A percentile compares a stretch with the other conserved stretches of the same genome.
Evolutionary conservation across 30 jellyfish, hydroid and myxozoan genomes (phyloP).

Genomic region (Euphysa ruthae): DNA sequence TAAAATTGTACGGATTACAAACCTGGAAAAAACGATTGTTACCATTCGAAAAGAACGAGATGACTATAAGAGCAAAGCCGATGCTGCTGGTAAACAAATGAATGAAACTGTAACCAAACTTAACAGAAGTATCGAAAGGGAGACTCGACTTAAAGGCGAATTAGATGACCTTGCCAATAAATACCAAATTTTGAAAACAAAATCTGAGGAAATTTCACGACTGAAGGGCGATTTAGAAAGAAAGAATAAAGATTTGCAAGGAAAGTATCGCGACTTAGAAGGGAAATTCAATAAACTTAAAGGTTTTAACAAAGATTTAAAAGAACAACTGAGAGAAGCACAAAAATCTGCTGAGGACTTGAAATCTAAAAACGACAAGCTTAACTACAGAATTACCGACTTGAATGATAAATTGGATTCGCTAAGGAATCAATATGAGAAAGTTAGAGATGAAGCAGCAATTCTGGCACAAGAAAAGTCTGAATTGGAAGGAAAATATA

Average conservation of each 20-base stretch:
- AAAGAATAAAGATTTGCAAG: conserved; percentile 54
- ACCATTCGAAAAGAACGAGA: conserved; percentile 59
- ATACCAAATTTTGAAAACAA: conserved; percentile 46
- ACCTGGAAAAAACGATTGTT: conserved; percentile 66
- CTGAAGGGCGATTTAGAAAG: conserved; percentile 75
- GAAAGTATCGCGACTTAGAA: conserved; percentile 65
- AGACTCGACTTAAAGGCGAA: conserved; percentile 57
- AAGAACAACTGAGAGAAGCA: conserved; percentile 52
- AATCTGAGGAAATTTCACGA: conserved; percentile 48
- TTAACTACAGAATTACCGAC: conserved; percentile 60
- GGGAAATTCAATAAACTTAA: conserved; percentile 54
- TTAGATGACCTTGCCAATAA: conserved; percentile 45
- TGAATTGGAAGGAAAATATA: conserved; percentile 69
- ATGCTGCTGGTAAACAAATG: conserved; percentile 48
- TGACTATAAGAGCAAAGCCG: conserved; percentile 54
- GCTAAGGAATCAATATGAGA: conserved; percentile 28
- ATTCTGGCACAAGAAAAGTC: conserved; percentile 78
- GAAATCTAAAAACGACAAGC: conserved; percentile 58
- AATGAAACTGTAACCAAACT: conserved; percentile 67
- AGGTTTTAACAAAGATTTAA: conserved; percentile 41
- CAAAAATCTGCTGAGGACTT: conserved; percentile 48
- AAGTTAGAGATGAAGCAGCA: conserved; percentile 63
- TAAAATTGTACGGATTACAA: conserved; percentile 42
- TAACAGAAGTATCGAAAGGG: conserved; percentile 83
- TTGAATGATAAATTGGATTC: conserved; percentile 62